These are phyloP conservation scores for Drosophila borealis DNA, from an alignment of 2,888 invertebrate genomes.

Conservation along the genomic window DNA sequence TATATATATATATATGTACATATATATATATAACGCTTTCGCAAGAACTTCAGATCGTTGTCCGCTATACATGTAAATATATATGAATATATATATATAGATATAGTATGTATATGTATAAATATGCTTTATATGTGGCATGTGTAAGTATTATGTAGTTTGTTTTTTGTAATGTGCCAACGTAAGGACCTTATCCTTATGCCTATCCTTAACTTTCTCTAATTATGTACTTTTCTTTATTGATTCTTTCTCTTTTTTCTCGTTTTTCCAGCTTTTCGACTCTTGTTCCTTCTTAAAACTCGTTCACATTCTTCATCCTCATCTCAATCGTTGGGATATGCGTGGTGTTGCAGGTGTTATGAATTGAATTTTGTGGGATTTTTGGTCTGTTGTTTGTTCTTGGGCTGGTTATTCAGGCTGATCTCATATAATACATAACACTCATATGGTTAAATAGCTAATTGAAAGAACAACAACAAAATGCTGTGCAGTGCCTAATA, in stretches of 20 bases:
- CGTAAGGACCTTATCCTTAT: constrained; percentile 5
- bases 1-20: constrained; percentile 33
- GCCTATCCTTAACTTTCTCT: not conserved
- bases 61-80: constrained; percentile 64
- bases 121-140: constrained; percentile 30
- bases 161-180: constrained; percentile 34
- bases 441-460: constrained; percentile 26
- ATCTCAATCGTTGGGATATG: constrained; percentile 81
- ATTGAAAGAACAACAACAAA: constrained; percentile 61
- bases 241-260: not conserved
- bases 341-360: constrained; percentile 71
- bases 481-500: constrained; percentile 44
- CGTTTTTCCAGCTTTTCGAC: not conserved
- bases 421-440: constrained; percentile 13
- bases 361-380: constrained; percentile 50
- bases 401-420: constrained; percentile 25
- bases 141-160: constrained; percentile 36
- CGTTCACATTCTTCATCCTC: constrained; percentile 5
- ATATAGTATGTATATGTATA: constrained; percentile 24
- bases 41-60: constrained; percentile 63
- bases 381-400: constrained; percentile 38
- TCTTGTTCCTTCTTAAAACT: not conserved
- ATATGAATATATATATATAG: constrained; percentile 23
- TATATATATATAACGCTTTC: constrained; percentile 40
- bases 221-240: not conserved